Percentiles rank a stretch among this genome's conserved stretches.
Evolutionary conservation across 2,113 vertebrate species (phyloP).

Genomic region (Trematocara nigrifrons): DNA sequence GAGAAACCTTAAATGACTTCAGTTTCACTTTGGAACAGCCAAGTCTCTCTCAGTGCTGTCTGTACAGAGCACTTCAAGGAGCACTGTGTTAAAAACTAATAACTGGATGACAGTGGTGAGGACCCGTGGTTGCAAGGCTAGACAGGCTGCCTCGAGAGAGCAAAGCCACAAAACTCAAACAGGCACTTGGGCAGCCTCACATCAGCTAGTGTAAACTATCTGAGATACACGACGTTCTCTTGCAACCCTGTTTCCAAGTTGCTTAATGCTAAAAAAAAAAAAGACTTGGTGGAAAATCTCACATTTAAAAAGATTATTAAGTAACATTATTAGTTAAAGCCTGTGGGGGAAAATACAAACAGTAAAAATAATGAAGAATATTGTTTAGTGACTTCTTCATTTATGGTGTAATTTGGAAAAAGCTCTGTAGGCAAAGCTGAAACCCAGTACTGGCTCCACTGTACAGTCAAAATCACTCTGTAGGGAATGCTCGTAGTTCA

Average conservation of each 20-base stretch:
- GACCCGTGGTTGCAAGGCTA: neutral
- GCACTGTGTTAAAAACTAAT: conserved; percentile 35
- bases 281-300: neutral
- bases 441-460: neutral
- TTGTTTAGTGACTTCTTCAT: neutral
- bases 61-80: conserved; percentile 12
- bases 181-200: neutral
- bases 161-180: neutral
- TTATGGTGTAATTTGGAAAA: neutral
- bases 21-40: conserved; percentile 16
- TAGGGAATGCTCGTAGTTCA: neutral
- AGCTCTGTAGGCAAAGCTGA: neutral
- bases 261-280: neutral
- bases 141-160: neutral
- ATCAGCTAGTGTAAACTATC: neutral
- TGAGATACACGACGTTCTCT: neutral
- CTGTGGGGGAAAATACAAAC: neutral
- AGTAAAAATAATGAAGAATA: neutral
- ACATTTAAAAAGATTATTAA: neutral
- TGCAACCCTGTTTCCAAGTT: neutral
- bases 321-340: neutral
- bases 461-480: neutral
- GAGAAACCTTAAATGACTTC: conserved; percentile 39
- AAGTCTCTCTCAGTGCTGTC: neutral
- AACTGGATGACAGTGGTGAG: conserved; percentile 17